phyloP scores from a whole-genome alignment of 2,797 vertebrate genomes.

The Avahi laniger region DNA sequence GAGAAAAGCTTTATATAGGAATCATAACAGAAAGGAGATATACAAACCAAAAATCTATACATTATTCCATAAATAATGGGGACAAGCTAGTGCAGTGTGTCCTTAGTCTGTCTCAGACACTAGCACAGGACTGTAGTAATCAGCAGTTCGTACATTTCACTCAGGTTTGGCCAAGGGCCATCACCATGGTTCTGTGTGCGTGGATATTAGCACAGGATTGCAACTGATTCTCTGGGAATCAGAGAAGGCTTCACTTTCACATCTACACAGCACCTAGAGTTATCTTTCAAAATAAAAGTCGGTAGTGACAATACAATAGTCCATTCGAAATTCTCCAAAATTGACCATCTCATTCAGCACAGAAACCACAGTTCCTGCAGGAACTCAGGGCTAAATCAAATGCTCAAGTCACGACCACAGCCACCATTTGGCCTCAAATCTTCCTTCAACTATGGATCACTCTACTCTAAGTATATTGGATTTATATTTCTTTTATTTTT shows the following conservation, averaged over 20 bases:
- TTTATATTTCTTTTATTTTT: not conserved
- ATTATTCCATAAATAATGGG: not conserved
- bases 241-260: not conserved
- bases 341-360: not conserved
- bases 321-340: not conserved
- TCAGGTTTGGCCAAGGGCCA: not conserved
- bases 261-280: not conserved
- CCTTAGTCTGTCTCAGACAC: too few species aligned
- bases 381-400: not conserved
- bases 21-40: not conserved
- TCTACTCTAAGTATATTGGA: rapidly evolving
- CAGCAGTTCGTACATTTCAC: not conserved
- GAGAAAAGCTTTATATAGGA: not conserved
- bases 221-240: not conserved
- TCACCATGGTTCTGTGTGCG: not conserved
- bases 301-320: not conserved
- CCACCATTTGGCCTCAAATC: too few species aligned
- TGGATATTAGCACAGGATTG: not conserved
- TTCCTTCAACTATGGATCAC: not conserved
- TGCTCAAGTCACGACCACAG: not conserved
- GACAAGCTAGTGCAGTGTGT: not conserved
- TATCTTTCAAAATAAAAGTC: not conserved
- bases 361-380: not conserved
- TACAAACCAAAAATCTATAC: not conserved
- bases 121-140: not conserved